These are phyloP conservation scores for Xylota sylvarum DNA, from an alignment of 2,888 invertebrate genomes.

Conservation along the genomic window DNA sequence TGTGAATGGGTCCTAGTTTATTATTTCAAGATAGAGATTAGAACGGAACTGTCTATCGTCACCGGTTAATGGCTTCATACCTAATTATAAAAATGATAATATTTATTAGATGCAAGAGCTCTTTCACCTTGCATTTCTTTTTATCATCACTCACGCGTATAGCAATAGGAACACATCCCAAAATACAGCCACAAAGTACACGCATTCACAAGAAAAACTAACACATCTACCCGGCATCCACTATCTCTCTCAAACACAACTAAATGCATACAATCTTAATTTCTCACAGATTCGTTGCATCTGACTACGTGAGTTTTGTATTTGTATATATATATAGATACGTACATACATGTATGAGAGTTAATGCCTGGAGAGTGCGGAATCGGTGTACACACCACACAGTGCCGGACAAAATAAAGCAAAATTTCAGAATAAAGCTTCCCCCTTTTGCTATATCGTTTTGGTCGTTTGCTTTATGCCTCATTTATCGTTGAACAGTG, in stretches of 20 bases:
- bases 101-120: constrained; percentile 4
- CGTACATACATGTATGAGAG: neutral
- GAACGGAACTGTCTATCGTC: neutral
- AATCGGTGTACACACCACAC: neutral
- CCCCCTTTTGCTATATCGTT: neutral
- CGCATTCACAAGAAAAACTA: neutral
- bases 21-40: too few species aligned
- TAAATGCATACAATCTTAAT: neutral
- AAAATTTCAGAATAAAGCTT: constrained; percentile 43
- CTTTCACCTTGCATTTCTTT: neutral
- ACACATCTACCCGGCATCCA: neutral
- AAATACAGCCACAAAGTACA: neutral
- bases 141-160: neutral
- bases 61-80: neutral
- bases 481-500: constrained; percentile 52
- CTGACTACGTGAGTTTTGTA: neutral
- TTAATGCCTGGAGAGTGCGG: neutral
- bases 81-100: constrained; percentile 3
- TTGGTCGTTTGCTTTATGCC: constrained; percentile 15
- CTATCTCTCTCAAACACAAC: constrained; percentile 9
- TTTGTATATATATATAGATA: too few species aligned
- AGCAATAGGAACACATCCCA: neutral
- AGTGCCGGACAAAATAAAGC: neutral
- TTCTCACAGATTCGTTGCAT: neutral
- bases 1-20: too few species aligned